phyloP scores from a whole-genome alignment of 2,113 vertebrate genomes.

The Triplophysa tibetana region DNA sequence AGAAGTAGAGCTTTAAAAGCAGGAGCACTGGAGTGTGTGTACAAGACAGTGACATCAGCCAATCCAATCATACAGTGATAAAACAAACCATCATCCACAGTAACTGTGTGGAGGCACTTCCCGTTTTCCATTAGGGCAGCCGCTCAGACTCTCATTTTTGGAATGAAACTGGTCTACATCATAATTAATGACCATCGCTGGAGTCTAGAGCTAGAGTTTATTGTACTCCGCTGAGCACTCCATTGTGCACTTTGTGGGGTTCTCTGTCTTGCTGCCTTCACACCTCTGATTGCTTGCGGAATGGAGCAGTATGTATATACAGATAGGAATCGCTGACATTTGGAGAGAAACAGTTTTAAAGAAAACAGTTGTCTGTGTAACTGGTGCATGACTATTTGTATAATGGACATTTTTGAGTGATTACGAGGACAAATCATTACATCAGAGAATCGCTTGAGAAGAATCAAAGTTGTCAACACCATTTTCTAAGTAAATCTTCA shows the following conservation, averaged over 20 bases:
- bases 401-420: too few relatives aligned
- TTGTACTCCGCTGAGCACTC: constrained; percentile 8
- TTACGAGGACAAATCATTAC: too few relatives aligned
- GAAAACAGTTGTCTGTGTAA: constrained; percentile 29
- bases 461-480: too few relatives aligned
- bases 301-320: neutral
- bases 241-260: neutral
- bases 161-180: neutral
- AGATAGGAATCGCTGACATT: constrained; percentile 1
- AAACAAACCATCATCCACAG: neutral
- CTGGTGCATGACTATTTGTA: constrained; percentile 2
- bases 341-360: neutral
- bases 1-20: neutral
- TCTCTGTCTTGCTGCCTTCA: neutral
- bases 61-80: neutral
- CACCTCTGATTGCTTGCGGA: constrained; percentile 13
- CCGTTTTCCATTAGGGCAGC: constrained; percentile 29
- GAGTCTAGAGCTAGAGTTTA: neutral
- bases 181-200: constrained; percentile 11
- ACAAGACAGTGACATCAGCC: constrained; percentile 13
- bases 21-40: neutral
- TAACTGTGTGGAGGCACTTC: constrained; percentile 4
- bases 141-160: neutral
- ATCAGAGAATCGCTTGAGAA: too few relatives aligned
- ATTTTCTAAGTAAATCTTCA: too few relatives aligned